Conservation (phyloP, 2,888 invertebrate species). For the Drosophila demipolita region DNA sequence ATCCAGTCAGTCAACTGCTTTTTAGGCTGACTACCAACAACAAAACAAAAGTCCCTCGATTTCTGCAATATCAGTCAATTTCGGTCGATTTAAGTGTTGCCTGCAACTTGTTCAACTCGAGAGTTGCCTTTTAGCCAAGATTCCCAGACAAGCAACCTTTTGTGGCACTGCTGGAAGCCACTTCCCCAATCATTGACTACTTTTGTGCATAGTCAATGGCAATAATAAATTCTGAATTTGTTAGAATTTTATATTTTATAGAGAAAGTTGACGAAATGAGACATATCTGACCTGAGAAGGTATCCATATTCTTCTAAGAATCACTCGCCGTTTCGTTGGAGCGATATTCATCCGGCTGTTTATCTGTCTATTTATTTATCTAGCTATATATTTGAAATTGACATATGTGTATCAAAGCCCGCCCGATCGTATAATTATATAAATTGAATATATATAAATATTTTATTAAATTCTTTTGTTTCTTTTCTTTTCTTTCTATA, state of each 20-base stretch:
- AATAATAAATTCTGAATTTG: background rate
- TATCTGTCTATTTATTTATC: background rate
- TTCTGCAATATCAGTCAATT: constrained; percentile 13
- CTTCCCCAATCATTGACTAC: background rate
- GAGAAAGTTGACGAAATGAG: background rate
- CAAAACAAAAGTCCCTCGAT: constrained; percentile 15
- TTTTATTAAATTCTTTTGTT: too few species aligned
- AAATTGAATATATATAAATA: too few species aligned
- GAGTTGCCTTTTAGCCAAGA: constrained; percentile 9
- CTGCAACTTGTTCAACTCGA: constrained; percentile 1
- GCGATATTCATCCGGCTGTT: background rate
- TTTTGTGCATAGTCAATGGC: background rate
- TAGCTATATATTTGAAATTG: background rate
- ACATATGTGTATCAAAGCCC: too few species aligned
- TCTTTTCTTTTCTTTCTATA: too few species aligned
- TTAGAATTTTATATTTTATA: background rate
- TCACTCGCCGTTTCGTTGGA: background rate
- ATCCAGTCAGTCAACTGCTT: constrained; percentile 14
- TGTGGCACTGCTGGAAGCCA: background rate
- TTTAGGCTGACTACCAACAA: constrained; percentile 22
- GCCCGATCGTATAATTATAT: too few species aligned
- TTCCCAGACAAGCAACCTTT: background rate
- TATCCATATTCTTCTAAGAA: background rate
- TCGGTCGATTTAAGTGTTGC: constrained; percentile 16
- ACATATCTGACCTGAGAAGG: background rate